Base-by-base conservation (phyloP, 2,113 vertebrate species). In the Stictonetta naevosa region DNA sequence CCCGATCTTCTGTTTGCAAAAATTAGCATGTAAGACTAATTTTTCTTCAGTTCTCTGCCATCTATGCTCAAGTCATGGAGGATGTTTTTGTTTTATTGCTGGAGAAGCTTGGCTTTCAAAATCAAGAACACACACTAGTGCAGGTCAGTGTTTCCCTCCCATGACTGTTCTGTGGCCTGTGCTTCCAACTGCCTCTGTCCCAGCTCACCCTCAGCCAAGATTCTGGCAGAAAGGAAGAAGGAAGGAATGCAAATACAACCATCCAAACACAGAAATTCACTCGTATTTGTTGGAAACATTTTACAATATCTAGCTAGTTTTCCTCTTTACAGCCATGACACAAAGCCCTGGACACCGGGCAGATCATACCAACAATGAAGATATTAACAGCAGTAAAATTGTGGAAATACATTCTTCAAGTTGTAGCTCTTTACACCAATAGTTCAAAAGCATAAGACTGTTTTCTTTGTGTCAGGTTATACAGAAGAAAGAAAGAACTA, bases 41-140 rank as follows among this genome's bases (percentile, higher is more conserved):
- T 86, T 66, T 63, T 62, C 40, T 74, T 58, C n/a, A n/a, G 10
- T 55, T 26, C 29, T 90, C 88, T 90, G 36, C 64, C 53, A 26
- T 21, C 11, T n/a, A 11, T 19, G 13, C 13, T 53, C 44, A 48
- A 83, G 31, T 59, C 22, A 68, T 2, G 20, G 28, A 33, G 16
- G 19, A 34, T 23, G 15, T 84, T 83, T 67, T 59, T 71, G 20
- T 20, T 80, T 36, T 13, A 0, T 26, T 36, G 7, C 50, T 80
- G 55, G 40, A 91, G 55, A 83, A 78, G 15, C n/a, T 55, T 50
- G 29, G 29, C 28, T 78, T 88, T 93, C 63, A 79, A 93, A 78
- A 74, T 26, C 80, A 92, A 21, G 68, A 90, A 11, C 0, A 0
- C 8, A 26, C 34, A 68, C 33, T 26, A 71, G 0, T 4, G 1